Percentiles rank a stretch among this genome's conserved stretches.
Evolutionary conservation across 2,113 vertebrate genomes (phyloP).

Genomic region (Emydocephalus ijimae): DNA sequence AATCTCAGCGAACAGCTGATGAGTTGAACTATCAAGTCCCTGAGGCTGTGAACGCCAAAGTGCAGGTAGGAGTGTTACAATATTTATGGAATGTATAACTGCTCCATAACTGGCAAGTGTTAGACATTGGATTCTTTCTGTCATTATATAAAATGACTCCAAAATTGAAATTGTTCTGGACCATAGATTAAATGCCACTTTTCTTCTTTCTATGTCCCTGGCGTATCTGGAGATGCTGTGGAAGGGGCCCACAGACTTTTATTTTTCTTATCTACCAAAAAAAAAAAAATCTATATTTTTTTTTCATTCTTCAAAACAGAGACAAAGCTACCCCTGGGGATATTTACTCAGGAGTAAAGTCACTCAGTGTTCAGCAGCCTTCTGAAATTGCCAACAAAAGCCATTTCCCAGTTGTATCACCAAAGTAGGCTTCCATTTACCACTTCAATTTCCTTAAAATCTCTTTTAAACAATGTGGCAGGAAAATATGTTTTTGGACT

Average conservation of each 20-base stretch:
- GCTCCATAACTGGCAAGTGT: not conserved
- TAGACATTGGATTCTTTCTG: slow-evolving; percentile 1
- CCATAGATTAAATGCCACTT: not conserved
- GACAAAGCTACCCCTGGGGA: not conserved
- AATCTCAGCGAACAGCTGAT: slow-evolving; percentile 83
- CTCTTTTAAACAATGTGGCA: not conserved
- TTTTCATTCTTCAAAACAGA: not conserved
- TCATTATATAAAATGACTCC: not conserved
- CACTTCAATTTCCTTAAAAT: not conserved
- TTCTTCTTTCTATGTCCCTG: slow-evolving; percentile 4
- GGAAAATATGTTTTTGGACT: not conserved
- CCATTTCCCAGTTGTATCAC: not conserved
- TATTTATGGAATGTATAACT: not conserved
- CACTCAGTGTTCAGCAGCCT: not conserved
- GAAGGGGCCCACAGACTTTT: not conserved
- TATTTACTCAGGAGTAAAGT: not conserved
- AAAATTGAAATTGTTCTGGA: not conserved
- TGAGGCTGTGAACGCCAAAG: slow-evolving; percentile 69
- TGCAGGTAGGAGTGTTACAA: slow-evolving; percentile 76
- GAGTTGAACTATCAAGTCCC: slow-evolving; percentile 85
- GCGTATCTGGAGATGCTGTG: not conserved
- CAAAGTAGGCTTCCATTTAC: not conserved
- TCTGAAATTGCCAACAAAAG: slow-evolving; percentile 6
- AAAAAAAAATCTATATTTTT: not conserved
- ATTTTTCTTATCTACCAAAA: too few relatives aligned